Base-by-base conservation (phyloP, 1,140 invertebrate species). In the Seison nebaliae region DNA sequence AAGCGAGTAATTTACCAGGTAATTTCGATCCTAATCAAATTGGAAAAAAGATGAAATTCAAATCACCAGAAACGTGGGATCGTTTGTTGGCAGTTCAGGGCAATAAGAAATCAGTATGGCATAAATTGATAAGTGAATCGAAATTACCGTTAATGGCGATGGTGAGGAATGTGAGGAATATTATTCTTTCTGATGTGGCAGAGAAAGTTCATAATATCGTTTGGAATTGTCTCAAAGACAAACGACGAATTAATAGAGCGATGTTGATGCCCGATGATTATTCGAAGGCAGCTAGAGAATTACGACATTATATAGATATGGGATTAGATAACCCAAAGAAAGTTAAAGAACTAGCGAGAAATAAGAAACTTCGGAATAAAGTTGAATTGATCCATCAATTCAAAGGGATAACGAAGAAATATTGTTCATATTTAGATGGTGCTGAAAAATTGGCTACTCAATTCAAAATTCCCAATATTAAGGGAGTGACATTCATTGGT, bases 111-210 rank as follows among this genome's bases (percentile, higher is more conserved):
- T 31, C 44, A 16, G 51, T 53, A 3, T 64, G 60, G 60, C 48
- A 63, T 35, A 46, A 51, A 8, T 41, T 59, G 6, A 47, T 59
- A 35, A 57, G 54, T 56, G 41, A 58, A 35, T 57, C 51, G 36
- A 62, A 63, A 42, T 46, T 64, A 9, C 62, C 62, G 22, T 63
- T 56, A 42, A 63, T 64, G 60, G 61, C 61, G 2, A 62, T 59
- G 57, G 45, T 64, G 32, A 46, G 61, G 22, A 64, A 64, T 45
- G 38, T 64, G 15, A 45, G 57, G 29, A 64, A 64, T 36, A 42
- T 64, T 36, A 59, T 63, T 28, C 48, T 55, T 31, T 51, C 54
- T 4, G 55, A 55, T 1, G 55, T 63, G 17, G 60, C 57, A 1
- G 31, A 44, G 6, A 54, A 57, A 36, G 54, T 62, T 40, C 56